These are phyloP conservation scores for Podarcis raffonei DNA, from an alignment of 2,113 vertebrate species.

Conservation along the genomic window DNA sequence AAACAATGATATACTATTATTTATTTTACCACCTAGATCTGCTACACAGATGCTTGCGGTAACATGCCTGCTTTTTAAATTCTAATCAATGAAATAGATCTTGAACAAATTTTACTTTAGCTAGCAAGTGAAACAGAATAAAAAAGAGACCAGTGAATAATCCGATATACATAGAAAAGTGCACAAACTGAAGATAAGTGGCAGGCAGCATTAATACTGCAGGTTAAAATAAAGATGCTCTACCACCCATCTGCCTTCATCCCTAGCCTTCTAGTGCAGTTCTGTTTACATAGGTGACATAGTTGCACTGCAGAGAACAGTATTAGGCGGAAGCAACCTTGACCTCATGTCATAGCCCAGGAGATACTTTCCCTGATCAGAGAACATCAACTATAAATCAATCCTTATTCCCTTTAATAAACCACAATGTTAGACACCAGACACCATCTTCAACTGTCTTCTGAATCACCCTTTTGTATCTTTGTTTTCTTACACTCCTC, in stretches of 20 bases:
- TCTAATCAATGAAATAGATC: background rate
- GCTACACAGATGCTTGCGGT: background rate
- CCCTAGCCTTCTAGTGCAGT: too few species aligned
- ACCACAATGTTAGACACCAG: background rate
- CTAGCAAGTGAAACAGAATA: background rate
- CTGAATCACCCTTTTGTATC: background rate
- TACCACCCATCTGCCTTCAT: too few species aligned
- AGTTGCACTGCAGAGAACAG: too few species aligned
- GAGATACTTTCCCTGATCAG: too few species aligned
- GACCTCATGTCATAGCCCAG: too few species aligned
- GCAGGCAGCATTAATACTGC: too few species aligned
- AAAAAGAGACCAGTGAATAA: background rate
- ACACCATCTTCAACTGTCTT: background rate
- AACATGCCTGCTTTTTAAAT: background rate
- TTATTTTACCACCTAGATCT: background rate
- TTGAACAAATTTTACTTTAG: background rate
- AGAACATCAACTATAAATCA: too few species aligned
- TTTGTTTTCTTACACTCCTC: background rate
- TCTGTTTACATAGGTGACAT: too few species aligned
- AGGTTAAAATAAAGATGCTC: too few species aligned
- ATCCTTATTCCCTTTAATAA: too few species aligned
- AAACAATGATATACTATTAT: background rate
- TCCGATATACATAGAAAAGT: background rate
- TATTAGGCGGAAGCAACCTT: too few species aligned
- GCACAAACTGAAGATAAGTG: background rate